These are phyloP conservation scores for Hucho hucho DNA, from an alignment of 2,113 vertebrate genomes.

Conservation along the genomic window DNA sequence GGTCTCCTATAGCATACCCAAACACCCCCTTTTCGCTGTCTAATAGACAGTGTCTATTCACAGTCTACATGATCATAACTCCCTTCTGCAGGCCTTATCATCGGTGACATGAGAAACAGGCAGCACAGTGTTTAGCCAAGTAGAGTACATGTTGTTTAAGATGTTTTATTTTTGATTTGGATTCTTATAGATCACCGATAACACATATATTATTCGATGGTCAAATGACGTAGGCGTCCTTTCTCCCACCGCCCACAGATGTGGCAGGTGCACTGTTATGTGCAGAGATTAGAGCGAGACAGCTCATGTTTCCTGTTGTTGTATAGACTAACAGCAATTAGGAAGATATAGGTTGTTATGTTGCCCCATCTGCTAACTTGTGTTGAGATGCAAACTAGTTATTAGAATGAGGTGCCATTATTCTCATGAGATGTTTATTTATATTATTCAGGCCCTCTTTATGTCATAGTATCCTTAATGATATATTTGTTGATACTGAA, in stretches of 20 bases:
- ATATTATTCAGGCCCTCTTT: background rate
- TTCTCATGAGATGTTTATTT: too few species aligned
- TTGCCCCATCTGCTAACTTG: background rate
- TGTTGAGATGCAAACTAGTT: too few species aligned
- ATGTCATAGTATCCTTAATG: background rate
- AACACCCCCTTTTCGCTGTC: background rate
- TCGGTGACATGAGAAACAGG: background rate
- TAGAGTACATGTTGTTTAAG: background rate
- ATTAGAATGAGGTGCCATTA: too few species aligned
- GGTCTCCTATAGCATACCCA: background rate
- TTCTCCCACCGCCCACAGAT: slow-evolving; percentile 45
- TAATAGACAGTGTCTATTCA: background rate
- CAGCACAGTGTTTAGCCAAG: too few species aligned
- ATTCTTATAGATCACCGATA: background rate
- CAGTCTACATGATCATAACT: background rate
- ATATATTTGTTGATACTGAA: background rate
- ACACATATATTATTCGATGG: slow-evolving; percentile 39
- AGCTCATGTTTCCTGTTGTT: slow-evolving; percentile 25
- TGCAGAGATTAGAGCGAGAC: slow-evolving; percentile 21
- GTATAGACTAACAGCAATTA: slow-evolving; percentile 2
- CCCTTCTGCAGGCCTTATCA: background rate
- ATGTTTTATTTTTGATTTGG: background rate
- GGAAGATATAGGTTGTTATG: background rate
- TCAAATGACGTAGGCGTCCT: slow-evolving; percentile 43
- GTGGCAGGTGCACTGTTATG: slow-evolving; percentile 58